These are phyloP conservation scores for Chlorocebus sabaeus DNA, from an alignment of 2,113 vertebrate species.

Conservation along the genomic window DNA sequence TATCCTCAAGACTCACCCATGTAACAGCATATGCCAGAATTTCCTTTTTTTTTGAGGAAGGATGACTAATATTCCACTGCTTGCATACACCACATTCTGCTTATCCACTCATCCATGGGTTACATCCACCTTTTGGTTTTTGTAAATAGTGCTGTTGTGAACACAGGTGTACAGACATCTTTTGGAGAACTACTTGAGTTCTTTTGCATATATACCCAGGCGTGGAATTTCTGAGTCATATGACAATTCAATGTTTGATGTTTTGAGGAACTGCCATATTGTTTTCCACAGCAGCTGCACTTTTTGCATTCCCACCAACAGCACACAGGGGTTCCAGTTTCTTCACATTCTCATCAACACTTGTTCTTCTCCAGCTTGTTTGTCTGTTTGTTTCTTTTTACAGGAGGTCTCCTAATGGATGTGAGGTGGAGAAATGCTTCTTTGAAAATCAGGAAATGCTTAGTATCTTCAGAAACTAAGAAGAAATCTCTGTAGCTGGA, in stretches of 20 bases:
- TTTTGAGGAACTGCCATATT: background rate
- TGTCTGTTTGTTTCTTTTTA: background rate
- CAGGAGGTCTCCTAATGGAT: background rate
- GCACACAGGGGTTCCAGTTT: fast-evolving
- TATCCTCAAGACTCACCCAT: fast-evolving
- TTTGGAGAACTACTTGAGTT: background rate
- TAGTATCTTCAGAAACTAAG: background rate
- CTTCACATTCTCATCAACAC: background rate
- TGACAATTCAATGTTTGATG: background rate
- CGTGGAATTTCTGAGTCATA: background rate
- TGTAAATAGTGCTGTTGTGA: too few species aligned
- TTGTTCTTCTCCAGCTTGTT: background rate
- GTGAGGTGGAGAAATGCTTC: background rate
- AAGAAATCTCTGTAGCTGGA: background rate
- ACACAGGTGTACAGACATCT: fast-evolving
- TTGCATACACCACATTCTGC: fast-evolving
- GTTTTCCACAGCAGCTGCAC: fast-evolving
- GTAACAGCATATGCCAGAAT: too few species aligned
- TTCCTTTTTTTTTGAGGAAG: background rate
- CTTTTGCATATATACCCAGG: background rate
- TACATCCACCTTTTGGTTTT: background rate
- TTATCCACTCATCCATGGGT: fast-evolving
- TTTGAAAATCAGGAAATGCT: background rate
- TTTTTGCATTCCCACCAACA: fast-evolving
- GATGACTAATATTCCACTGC: fast-evolving